Evolutionary conservation across 2,113 vertebrate genomes (phyloP).

Genomic region (Chroicocephalus ridibundus): DNA sequence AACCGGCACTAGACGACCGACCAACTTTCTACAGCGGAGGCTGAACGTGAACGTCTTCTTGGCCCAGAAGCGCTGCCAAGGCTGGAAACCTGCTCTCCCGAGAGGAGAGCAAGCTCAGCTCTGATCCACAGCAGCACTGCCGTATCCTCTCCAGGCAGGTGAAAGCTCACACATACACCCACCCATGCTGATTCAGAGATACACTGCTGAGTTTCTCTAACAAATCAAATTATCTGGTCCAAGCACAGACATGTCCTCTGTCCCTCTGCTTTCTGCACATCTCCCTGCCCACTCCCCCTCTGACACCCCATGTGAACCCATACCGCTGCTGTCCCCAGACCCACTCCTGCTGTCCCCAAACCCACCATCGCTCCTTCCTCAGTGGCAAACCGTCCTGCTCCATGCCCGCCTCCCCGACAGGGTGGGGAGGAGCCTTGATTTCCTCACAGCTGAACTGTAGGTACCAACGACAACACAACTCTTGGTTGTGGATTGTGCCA

Average conservation of each 20-base stretch:
- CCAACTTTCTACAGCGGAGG: not conserved
- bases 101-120: not conserved
- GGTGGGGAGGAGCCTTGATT: not conserved
- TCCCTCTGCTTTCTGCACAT: not conserved
- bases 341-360: not conserved
- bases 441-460: not conserved
- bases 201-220: not conserved
- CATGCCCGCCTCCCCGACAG: accelerated
- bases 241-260: not conserved
- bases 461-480: not conserved
- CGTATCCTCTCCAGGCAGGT: not conserved
- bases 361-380: not conserved
- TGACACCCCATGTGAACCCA: not conserved
- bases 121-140: not conserved
- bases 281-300: not conserved
- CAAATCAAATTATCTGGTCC: not conserved
- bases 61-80: not conserved
- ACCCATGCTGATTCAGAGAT: accelerated
- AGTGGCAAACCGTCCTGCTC: not conserved
- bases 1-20: not conserved
- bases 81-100: not conserved
- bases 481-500: not conserved
- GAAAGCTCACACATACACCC: accelerated
- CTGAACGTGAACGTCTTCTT: not conserved
- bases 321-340: not conserved